Conservation (phyloP, 1,140 invertebrate species). For the Caerostris darwini region DNA sequence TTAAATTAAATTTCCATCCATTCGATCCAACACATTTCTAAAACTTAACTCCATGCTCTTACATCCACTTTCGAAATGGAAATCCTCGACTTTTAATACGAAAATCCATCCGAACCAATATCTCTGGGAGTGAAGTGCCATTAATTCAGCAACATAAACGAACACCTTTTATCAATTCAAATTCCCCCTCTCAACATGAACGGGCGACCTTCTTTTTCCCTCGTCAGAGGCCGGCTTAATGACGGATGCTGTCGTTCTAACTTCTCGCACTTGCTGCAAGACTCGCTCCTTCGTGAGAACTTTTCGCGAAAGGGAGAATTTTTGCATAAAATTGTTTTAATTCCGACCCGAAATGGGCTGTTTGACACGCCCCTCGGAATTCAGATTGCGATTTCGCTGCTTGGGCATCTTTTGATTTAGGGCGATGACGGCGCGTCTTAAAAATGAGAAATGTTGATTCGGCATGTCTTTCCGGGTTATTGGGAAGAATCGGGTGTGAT, state of each 20-base stretch:
- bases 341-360: background rate
- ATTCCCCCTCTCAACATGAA: background rate
- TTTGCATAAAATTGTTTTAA: conserved; percentile 43
- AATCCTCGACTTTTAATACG: background rate
- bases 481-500: background rate
- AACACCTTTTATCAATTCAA: background rate
- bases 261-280: background rate
- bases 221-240: background rate
- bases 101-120: background rate
- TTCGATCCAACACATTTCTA: too few species aligned
- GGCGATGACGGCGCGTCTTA: background rate
- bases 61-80: background rate
- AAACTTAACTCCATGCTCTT: too few species aligned
- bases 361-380: background rate
- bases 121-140: background rate
- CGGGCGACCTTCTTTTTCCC: background rate
- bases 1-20: too few species aligned
- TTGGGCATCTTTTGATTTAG: conserved; percentile 12
- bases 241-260: conserved; percentile 1
- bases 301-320: background rate
- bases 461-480: background rate
- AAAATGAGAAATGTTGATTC: background rate
- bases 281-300: background rate
- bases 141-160: conserved; percentile 9
- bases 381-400: background rate